phyloP scores from a whole-genome alignment of 2,797 vertebrate species.

The Sebastes umbrosus region DNA sequence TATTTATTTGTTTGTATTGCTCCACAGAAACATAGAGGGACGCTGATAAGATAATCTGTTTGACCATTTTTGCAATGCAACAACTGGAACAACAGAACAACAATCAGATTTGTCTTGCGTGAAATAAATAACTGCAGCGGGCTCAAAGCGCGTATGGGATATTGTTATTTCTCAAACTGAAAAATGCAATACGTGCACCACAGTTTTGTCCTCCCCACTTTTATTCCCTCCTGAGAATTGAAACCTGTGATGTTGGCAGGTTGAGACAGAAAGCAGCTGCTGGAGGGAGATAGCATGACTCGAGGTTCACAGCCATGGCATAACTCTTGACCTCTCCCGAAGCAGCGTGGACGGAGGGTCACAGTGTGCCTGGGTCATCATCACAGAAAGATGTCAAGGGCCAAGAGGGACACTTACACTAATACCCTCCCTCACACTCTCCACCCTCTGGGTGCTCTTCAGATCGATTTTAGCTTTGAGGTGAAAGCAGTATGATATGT shows the following conservation, averaged over 20 bases:
- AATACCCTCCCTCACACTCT: slow-evolving; percentile 31
- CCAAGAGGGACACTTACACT: slow-evolving; percentile 68
- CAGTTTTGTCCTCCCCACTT: slow-evolving; percentile 26
- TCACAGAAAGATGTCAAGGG: slow-evolving; percentile 59
- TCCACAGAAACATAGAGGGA: not conserved
- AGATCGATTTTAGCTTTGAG: slow-evolving; percentile 58
- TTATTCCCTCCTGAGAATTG: slow-evolving; percentile 42
- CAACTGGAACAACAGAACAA: not conserved
- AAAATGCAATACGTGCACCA: slow-evolving; percentile 9
- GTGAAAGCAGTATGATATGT: slow-evolving; percentile 52
- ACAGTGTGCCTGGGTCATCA: slow-evolving; percentile 61
- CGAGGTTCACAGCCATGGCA: slow-evolving; percentile 41
- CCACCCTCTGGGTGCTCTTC: slow-evolving; percentile 40
- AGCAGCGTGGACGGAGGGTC: slow-evolving; percentile 44
- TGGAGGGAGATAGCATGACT: slow-evolving; percentile 50
- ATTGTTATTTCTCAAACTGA: slow-evolving; percentile 3
- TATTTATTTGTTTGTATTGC: not conserved
- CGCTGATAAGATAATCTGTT: not conserved
- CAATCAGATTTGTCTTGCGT: not conserved
- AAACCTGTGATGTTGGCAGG: slow-evolving; percentile 51
- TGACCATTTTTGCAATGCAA: not conserved
- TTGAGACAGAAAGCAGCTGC: slow-evolving; percentile 68
- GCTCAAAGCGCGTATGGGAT: not conserved
- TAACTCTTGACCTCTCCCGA: slow-evolving; percentile 50
- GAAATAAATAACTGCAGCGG: not conserved